These are phyloP conservation scores for Diorhabda sublineata DNA, from an alignment of 1,140 invertebrate genomes.

Conservation along the genomic window DNA sequence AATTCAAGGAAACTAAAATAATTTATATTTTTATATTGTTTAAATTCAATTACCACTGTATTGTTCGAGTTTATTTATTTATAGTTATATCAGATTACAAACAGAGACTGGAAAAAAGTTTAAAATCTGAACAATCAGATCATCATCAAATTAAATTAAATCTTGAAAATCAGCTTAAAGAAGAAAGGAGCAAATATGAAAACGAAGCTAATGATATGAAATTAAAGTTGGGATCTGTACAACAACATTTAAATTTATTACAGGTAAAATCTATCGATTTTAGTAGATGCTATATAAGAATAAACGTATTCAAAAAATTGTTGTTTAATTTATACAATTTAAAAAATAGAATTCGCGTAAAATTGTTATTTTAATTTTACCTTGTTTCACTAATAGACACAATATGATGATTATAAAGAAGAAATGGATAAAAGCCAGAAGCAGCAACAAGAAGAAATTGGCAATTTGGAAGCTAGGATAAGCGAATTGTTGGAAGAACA, in stretches of 20 bases:
- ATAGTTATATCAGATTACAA: slow-evolving; percentile 49
- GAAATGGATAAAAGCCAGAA: slow-evolving; percentile 39
- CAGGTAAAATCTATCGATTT: slow-evolving; percentile 30
- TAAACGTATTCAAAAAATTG: no score
- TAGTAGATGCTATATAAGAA: no score
- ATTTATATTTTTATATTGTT: no score
- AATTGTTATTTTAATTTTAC: no score
- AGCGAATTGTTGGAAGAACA: slow-evolving; percentile 40
- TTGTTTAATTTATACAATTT: no score
- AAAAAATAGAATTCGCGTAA: no score
- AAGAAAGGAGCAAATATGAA: slow-evolving; percentile 45
- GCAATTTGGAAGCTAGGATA: slow-evolving; percentile 41
- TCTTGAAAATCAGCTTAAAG: slow-evolving; percentile 46
- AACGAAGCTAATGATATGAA: slow-evolving; percentile 46
- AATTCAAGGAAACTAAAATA: no score
- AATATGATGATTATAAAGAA: slow-evolving; percentile 45
- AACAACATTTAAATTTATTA: slow-evolving; percentile 50
- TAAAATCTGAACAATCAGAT: slow-evolving; percentile 49
- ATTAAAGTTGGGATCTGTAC: slow-evolving; percentile 46
- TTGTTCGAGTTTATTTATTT: slow-evolving; percentile 1
- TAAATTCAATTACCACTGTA: no score
- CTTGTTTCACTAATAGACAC: slow-evolving; percentile 22
- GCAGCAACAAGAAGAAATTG: slow-evolving; percentile 40
- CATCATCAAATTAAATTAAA: slow-evolving; percentile 46
- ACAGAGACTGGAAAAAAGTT: slow-evolving; percentile 48